These are phyloP conservation scores for Phlogophora meticulosa DNA, from an alignment of 2,888 invertebrate genomes.

Conservation along the genomic window DNA sequence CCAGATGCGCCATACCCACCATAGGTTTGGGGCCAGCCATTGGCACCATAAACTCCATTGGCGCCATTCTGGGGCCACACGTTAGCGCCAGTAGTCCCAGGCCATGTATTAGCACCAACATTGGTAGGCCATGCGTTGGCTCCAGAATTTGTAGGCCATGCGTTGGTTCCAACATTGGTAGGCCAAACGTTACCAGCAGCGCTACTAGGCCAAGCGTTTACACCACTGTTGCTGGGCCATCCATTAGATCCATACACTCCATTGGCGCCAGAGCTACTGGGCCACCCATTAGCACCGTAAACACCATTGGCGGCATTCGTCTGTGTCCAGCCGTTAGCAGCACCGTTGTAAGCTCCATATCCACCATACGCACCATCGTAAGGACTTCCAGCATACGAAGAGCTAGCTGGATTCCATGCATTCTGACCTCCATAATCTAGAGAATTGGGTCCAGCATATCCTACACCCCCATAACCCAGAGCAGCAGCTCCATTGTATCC, in stretches of 20 bases:
- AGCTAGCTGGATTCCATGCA: constrained; percentile 39
- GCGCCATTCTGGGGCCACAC: constrained; percentile 34
- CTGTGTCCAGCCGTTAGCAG: constrained; percentile 29
- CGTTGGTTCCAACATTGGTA: constrained; percentile 35
- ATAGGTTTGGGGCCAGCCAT: constrained; percentile 37
- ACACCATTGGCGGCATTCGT: constrained; percentile 24
- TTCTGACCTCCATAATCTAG: constrained; percentile 55
- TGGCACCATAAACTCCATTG: constrained; percentile 31
- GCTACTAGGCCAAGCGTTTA: constrained; percentile 16
- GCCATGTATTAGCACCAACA: constrained; percentile 32
- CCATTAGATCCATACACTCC: constrained; percentile 16
- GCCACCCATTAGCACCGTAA: constrained; percentile 35
- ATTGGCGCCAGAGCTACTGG: constrained; percentile 31
- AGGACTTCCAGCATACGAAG: constrained; percentile 7
- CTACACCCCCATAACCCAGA: constrained; percentile 70
- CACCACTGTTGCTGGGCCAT: constrained; percentile 5
- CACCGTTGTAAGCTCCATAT: constrained; percentile 33
- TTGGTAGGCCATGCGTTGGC: constrained; percentile 40
- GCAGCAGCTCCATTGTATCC: constrained; percentile 82
- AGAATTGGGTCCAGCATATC: constrained; percentile 69
- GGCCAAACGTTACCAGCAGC: constrained; percentile 32
- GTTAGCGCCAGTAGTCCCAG: constrained; percentile 22
- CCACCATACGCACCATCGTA: constrained; percentile 15
- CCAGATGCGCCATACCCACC: constrained; percentile 33
- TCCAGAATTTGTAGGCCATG: constrained; percentile 27